phyloP scores from a whole-genome alignment of 2,113 vertebrate species.

The Corythaixoides concolor region DNA sequence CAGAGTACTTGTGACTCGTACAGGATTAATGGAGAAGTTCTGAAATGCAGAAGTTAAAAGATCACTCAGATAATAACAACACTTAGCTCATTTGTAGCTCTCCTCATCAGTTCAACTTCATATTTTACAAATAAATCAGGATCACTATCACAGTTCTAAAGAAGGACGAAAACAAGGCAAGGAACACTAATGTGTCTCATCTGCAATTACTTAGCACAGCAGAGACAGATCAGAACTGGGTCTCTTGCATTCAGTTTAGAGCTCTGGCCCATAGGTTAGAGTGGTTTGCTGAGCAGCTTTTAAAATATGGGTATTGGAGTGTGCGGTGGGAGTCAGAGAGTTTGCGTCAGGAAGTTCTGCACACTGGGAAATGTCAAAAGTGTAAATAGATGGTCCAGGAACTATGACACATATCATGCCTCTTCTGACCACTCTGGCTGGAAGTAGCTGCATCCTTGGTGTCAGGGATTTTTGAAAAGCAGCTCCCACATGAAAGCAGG shows the following conservation, averaged over 20 bases:
- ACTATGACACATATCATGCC: neutral
- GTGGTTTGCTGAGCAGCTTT: neutral
- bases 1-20: neutral
- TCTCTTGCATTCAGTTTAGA: neutral
- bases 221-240: neutral
- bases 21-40: constrained; percentile 21
- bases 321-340: neutral
- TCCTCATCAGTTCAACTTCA: neutral
- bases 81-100: neutral
- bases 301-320: neutral
- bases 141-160: neutral
- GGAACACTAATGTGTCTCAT: neutral
- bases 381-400: neutral
- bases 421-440: neutral
- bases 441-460: neutral
- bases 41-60: neutral
- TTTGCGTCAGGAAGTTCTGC: neutral
- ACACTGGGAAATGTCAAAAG: neutral
- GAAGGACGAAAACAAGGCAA: neutral
- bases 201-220: neutral
- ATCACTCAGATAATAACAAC: neutral
- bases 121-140: neutral
- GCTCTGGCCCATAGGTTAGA: neutral
- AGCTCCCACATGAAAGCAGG: constrained; percentile 29
- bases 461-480: neutral